phyloP scores from a whole-genome alignment of 2,113 vertebrate species.

The Melanerpes formicivorus region DNA sequence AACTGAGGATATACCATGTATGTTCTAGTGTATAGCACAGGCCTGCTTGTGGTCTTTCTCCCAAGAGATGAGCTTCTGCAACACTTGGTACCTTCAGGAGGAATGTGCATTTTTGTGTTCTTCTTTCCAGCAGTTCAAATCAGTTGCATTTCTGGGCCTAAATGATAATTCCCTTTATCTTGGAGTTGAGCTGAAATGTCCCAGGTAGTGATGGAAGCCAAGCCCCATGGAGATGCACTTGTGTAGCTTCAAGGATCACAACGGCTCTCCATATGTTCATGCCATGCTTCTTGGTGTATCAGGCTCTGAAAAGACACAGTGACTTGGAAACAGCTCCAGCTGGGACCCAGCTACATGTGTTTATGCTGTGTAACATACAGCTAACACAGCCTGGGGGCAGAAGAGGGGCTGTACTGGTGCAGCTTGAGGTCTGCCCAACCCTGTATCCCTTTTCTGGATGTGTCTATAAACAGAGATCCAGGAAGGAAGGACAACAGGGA shows the following conservation, averaged over 20 bases:
- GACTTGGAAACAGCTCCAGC: not conserved
- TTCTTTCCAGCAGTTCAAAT: not conserved
- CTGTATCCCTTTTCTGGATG: not conserved
- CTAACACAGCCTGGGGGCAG: not conserved
- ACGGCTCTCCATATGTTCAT: not conserved
- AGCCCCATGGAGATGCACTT: no score
- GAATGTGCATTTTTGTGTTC: not conserved
- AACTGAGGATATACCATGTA: not conserved
- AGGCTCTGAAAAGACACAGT: not conserved
- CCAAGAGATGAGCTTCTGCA: not conserved
- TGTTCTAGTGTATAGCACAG: fast-evolving
- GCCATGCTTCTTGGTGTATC: not conserved
- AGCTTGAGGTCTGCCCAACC: not conserved
- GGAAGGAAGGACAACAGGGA: not conserved
- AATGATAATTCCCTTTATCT: not conserved
- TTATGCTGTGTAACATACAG: not conserved
- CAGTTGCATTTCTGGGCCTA: not conserved
- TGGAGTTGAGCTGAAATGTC: not conserved
- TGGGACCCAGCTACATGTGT: not conserved
- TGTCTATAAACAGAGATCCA: not conserved
- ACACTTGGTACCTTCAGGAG: not conserved
- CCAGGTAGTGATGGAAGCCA: no score
- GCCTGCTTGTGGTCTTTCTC: not conserved
- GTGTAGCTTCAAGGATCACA: not conserved
- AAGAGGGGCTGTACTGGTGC: not conserved